Percentiles rank a stretch among this genome's conserved stretches.
Evolutionary conservation across 2,113 vertebrate species (phyloP).

Genomic region (Origma solitaria): DNA sequence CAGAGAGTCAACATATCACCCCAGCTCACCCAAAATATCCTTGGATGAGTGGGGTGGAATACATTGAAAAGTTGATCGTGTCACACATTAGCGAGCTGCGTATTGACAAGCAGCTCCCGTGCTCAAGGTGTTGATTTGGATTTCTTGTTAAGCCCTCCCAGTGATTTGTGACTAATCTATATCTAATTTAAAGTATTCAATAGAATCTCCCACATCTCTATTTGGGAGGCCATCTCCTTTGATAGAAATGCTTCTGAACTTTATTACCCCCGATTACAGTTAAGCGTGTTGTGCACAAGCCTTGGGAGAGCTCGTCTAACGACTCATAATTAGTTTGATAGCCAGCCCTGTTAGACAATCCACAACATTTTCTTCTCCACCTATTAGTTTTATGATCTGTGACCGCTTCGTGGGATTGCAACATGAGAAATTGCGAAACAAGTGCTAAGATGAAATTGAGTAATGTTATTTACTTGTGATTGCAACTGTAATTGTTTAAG

Average conservation of each 20-base stretch:
- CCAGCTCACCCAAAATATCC: neutral
- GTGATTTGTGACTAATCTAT: constrained; percentile 58
- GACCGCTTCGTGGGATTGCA: neutral
- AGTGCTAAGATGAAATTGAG: neutral
- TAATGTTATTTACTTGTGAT: neutral
- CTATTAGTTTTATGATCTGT: constrained; percentile 11
- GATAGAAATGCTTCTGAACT: neutral
- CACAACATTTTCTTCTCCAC: neutral
- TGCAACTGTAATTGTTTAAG: constrained; percentile 1
- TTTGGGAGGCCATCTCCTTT: neutral
- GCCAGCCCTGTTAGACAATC: neutral
- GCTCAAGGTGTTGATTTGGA: neutral
- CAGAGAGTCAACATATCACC: neutral
- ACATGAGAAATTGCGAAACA: neutral
- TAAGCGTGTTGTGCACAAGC: neutral
- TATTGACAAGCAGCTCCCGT: constrained; percentile 18
- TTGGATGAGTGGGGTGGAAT: neutral
- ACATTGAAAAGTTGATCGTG: constrained; percentile 15
- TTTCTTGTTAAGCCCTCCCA: constrained; percentile 27
- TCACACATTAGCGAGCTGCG: neutral
- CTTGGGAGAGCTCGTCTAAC: neutral
- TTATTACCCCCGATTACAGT: neutral
- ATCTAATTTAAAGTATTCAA: constrained; percentile 49
- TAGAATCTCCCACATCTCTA: neutral
- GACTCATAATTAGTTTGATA: constrained; percentile 29